These are phyloP conservation scores for Aix galericulata DNA, from an alignment of 2,113 vertebrate genomes.

Conservation along the genomic window DNA sequence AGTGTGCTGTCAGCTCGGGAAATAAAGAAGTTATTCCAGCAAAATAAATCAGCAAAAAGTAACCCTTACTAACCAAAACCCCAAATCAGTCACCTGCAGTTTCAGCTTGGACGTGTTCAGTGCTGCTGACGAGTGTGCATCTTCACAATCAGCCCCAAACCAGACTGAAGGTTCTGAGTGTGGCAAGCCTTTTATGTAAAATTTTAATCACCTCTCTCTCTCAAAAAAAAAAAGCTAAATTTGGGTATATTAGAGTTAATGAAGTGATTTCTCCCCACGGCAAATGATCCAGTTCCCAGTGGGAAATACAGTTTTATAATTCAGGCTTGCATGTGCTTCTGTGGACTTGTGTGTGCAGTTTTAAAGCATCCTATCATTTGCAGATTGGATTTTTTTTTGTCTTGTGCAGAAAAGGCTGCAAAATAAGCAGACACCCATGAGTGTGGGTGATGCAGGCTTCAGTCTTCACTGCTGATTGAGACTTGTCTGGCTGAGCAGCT, in stretches of 20 bases:
- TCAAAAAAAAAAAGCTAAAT: not conserved
- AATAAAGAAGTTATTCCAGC: not conserved
- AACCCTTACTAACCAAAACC: not conserved
- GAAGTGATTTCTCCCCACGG: not conserved
- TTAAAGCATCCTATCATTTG: not conserved
- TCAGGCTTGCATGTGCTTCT: not conserved
- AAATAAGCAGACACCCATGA: not conserved
- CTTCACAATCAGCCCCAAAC: not conserved
- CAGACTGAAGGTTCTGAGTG: not conserved
- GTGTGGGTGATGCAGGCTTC: not conserved
- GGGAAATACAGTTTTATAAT: not conserved
- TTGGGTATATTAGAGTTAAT: not conserved
- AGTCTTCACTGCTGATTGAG: not conserved
- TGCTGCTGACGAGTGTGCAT: not conserved
- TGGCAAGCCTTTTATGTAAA: not conserved
- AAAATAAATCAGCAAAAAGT: not conserved
- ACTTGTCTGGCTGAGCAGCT: not conserved
- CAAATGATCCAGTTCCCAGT: not conserved
- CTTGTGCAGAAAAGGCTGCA: not conserved
- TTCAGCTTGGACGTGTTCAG: not conserved
- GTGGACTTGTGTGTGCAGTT: not conserved
- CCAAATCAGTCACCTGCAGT: not conserved
- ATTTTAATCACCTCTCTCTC: not conserved
- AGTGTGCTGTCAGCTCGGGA: not conserved
- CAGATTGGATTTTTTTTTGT: not conserved